These are phyloP conservation scores for Ondatra zibethicus DNA, from an alignment of 2,113 vertebrate species.

Conservation along the genomic window DNA sequence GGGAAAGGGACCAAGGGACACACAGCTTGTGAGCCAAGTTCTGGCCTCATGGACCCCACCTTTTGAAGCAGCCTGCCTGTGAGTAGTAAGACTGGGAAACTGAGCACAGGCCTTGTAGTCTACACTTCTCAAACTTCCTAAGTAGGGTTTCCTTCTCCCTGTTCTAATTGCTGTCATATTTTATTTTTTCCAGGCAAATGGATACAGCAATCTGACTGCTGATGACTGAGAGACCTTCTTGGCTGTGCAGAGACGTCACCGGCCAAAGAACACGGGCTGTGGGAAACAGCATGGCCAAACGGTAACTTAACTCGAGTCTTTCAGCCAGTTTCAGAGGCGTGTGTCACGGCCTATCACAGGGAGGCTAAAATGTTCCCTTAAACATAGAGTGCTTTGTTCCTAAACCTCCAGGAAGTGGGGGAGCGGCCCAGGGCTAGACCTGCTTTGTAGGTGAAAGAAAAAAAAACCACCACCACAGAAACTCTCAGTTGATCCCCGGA, in stretches of 20 bases:
- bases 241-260: not conserved
- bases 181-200: conserved; percentile 50
- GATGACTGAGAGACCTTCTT: conserved; percentile 18
- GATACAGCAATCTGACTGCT: not conserved
- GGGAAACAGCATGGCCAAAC: conserved; percentile 28
- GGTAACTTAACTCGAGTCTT: conserved; percentile 63
- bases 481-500: conserved; percentile 73
- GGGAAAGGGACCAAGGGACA: not conserved
- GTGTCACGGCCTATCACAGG: conserved; percentile 40
- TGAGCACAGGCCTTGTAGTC: not conserved
- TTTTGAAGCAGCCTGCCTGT: not conserved
- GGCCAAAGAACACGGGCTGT: conserved; percentile 21
- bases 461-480: not conserved
- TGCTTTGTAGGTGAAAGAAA: conserved; percentile 67
- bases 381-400: conserved; percentile 70
- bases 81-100: not conserved
- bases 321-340: conserved; percentile 63
- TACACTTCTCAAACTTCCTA: not conserved
- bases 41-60: not conserved
- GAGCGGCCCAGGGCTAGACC: conserved; percentile 45
- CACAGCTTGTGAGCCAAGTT: not conserved
- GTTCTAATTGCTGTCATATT: not conserved
- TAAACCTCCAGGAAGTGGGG: conserved; percentile 30
- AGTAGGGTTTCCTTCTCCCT: not conserved
- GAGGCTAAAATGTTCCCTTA: conserved; percentile 43